Percentiles rank a stretch among this genome's conserved stretches.
These are phyloP conservation scores for Myotis davidii DNA, from an alignment of 2,113 vertebrate species.

Conservation along the genomic window DNA sequence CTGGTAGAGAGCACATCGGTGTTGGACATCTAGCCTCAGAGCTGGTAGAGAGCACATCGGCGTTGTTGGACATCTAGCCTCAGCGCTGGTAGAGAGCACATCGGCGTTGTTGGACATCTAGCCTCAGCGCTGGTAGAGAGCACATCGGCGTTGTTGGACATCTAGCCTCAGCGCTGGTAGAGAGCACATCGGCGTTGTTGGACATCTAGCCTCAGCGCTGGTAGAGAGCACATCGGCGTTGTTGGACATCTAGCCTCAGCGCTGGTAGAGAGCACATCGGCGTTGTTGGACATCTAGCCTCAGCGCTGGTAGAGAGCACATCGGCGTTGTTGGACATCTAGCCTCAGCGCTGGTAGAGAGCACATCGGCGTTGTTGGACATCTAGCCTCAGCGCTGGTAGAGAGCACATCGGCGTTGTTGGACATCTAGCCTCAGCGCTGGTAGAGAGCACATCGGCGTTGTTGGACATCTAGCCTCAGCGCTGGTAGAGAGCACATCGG, in stretches of 20 bases:
- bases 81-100: not conserved
- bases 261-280: not conserved
- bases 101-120: not conserved
- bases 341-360: not conserved
- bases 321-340: not conserved
- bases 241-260: not conserved
- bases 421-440: too few relatives aligned
- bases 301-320: not conserved
- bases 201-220: too few relatives aligned
- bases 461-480: not conserved
- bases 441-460: not conserved
- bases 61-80: not conserved
- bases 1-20: not conserved
- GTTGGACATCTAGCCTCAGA: not conserved
- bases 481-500: not conserved
- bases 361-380: not conserved
- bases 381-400: not conserved
- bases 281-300: not conserved
- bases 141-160: not conserved
- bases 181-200: not conserved
- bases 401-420: not conserved
- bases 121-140: not conserved
- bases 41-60: not conserved
- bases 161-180: too few relatives aligned
- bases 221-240: not conserved